phyloP scores from a whole-genome alignment of 2,797 vertebrate species.

The Lutjanus campechanus region DNA sequence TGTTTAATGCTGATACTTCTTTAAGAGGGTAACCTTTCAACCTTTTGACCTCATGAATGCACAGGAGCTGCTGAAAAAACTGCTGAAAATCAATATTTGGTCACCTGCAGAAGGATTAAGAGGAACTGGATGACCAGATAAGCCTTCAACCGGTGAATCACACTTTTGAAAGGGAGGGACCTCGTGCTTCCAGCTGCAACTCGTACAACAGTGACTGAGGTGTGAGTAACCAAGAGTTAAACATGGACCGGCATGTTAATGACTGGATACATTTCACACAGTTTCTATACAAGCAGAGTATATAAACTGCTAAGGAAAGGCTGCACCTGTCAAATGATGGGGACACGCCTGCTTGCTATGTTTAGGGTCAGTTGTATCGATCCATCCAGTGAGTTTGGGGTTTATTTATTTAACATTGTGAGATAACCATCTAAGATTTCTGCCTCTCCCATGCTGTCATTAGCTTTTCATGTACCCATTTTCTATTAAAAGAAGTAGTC shows the following conservation, averaged over 20 bases:
- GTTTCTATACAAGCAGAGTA: not conserved
- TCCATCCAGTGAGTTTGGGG: not conserved
- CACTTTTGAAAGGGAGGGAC: not conserved
- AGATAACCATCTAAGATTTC: not conserved
- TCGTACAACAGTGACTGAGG: not conserved
- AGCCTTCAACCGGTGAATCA: constrained; percentile 7
- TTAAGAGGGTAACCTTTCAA: not conserved
- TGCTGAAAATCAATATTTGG: not conserved
- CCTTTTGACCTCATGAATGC: not conserved
- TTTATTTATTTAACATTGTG: not conserved
- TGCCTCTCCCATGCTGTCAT: not conserved
- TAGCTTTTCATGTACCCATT: not conserved
- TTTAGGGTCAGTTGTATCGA: not conserved
- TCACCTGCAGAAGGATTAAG: not conserved
- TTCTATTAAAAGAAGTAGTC: not conserved
- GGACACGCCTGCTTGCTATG: not conserved
- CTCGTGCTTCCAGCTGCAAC: not conserved
- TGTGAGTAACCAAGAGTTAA: constrained; percentile 10
- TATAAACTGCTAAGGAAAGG: not conserved
- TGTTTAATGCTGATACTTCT: not conserved
- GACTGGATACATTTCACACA: not conserved
- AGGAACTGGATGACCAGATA: not conserved
- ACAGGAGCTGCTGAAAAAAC: not conserved
- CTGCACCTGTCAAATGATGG: not conserved
- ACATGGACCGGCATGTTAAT: constrained; percentile 6